Percentiles rank a stretch among this genome's conserved stretches.
Evolutionary conservation across 2,797 vertebrate species (phyloP).

Genomic region (Prunella strophiata): DNA sequence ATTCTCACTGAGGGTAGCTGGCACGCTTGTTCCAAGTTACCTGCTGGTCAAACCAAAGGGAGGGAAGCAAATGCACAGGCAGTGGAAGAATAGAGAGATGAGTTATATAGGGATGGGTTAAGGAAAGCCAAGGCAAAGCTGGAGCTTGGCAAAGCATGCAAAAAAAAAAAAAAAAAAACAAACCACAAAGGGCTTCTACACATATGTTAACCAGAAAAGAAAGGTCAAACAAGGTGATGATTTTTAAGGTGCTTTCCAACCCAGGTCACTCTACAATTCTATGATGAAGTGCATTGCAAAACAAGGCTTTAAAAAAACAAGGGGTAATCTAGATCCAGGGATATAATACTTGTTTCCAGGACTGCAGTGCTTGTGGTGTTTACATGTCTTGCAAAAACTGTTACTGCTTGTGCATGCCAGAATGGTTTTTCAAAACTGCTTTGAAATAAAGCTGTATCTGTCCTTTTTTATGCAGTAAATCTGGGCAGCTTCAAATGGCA

Average conservation of each 20-base stretch:
- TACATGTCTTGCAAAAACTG: background rate
- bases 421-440: constrained; percentile 59
- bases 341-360: constrained; percentile 9
- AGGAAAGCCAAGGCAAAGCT: background rate
- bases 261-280: background rate
- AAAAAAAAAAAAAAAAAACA: background rate
- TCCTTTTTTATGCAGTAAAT: background rate
- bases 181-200: background rate
- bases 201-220: background rate
- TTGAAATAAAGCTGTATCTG: constrained; percentile 1
- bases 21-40: background rate
- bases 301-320: background rate
- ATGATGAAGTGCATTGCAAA: background rate
- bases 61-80: background rate
- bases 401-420: constrained; percentile 16
- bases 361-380: constrained; percentile 53
- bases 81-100: background rate
- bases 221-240: background rate
- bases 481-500: background rate
- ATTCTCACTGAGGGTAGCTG: background rate
- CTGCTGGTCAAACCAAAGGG: background rate
- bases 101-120: background rate
- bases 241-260: background rate
- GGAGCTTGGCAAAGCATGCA: background rate
- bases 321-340: background rate